phyloP scores from a whole-genome alignment of 2,888 invertebrate genomes.

The Boloria euphrosyne region DNA sequence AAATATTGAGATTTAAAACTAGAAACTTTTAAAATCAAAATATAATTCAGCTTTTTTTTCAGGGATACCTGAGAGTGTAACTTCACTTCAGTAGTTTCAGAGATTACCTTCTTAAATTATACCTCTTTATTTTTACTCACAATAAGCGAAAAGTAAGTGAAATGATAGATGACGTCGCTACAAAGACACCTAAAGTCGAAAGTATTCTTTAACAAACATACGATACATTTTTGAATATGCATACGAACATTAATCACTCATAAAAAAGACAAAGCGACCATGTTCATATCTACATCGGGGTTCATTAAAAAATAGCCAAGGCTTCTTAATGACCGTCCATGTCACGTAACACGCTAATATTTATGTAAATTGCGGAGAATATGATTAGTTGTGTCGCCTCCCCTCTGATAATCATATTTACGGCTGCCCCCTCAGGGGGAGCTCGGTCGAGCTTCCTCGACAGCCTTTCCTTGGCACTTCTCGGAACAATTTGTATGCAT shows the following conservation, averaged over 20 bases:
- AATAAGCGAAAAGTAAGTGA: too few species aligned
- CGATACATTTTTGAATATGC: constrained; percentile 66
- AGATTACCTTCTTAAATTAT: too few species aligned
- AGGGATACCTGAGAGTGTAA: too few species aligned
- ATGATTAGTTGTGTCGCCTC: constrained; percentile 81
- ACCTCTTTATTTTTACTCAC: too few species aligned
- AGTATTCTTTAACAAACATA: constrained; percentile 7
- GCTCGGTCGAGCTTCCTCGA: constrained; percentile 46
- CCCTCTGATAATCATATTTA: constrained; percentile 82
- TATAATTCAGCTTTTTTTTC: too few species aligned
- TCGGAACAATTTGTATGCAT: constrained; percentile 33
- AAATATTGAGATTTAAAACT: too few species aligned
- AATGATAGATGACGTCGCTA: not conserved
- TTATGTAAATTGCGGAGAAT: constrained; percentile 82
- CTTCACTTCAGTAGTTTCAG: too few species aligned
- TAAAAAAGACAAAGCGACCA: constrained; percentile 78
- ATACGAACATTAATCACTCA: constrained; percentile 77
- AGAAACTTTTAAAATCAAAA: too few species aligned
- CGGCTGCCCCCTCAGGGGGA: constrained; percentile 57
- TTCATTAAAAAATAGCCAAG: constrained; percentile 63
- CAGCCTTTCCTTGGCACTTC: constrained; percentile 38
- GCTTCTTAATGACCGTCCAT: constrained; percentile 63
- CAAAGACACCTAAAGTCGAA: not conserved
- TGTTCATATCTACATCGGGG: constrained; percentile 70
- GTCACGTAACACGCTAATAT: constrained; percentile 81